These are phyloP conservation scores for Fregata magnificens DNA, from an alignment of 2,113 vertebrate species.

Conservation along the genomic window DNA sequence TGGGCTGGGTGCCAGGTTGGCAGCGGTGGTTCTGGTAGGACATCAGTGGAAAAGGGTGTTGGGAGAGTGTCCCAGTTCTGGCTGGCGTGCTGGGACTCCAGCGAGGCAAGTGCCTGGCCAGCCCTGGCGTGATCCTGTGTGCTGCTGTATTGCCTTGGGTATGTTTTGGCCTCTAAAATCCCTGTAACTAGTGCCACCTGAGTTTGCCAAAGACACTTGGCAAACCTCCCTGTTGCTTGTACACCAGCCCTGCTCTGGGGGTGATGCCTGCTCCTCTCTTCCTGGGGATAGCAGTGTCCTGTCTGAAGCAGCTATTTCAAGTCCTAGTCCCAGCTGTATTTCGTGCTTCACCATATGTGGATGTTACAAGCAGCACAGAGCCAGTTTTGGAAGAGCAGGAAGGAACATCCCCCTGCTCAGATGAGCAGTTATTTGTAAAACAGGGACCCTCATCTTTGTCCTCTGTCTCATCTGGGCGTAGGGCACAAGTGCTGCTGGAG, in stretches of 20 bases:
- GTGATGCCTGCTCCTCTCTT: background rate
- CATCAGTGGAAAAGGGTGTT: background rate
- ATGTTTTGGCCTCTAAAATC: background rate
- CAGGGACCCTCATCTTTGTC: background rate
- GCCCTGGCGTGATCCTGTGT: background rate
- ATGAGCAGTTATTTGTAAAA: background rate
- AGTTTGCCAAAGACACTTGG: background rate
- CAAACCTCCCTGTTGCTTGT: background rate
- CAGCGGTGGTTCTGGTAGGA: background rate
- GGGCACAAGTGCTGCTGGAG: background rate
- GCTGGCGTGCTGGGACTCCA: background rate
- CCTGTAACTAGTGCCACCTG: background rate
- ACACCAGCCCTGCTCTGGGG: background rate
- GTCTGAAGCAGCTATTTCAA: background rate
- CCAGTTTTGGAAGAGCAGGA: background rate
- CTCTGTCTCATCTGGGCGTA: background rate
- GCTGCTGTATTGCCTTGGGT: background rate
- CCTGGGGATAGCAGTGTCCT: background rate
- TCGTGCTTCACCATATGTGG: background rate
- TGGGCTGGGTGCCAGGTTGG: background rate
- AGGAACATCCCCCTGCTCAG: background rate
- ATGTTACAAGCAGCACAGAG: background rate
- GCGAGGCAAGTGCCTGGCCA: background rate
- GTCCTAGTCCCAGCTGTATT: background rate
- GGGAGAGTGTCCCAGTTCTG: accelerated